These are phyloP conservation scores for Brotula barbata DNA, from an alignment of 2,797 vertebrate genomes.

Conservation along the genomic window DNA sequence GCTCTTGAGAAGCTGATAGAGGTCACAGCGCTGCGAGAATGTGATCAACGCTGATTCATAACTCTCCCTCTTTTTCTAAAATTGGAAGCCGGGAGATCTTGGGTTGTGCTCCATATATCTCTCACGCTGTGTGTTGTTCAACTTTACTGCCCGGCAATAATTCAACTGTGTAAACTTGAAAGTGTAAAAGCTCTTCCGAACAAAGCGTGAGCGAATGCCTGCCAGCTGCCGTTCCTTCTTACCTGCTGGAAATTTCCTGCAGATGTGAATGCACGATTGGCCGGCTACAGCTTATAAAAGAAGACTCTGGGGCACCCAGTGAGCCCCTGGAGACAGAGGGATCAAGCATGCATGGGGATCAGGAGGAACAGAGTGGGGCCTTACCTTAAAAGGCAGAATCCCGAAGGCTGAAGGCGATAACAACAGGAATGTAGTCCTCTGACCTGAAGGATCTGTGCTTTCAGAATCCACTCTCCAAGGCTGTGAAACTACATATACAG, in stretches of 20 bases:
- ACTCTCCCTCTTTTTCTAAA: conserved; percentile 18
- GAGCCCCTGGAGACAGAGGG: conserved; percentile 49
- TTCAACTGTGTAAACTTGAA: conserved; percentile 59
- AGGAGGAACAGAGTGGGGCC: conserved; percentile 59
- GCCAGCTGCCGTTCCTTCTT: conserved; percentile 68
- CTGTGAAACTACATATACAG: conserved; percentile 19
- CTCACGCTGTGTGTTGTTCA: conserved; percentile 30
- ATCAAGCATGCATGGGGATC: conserved; percentile 45
- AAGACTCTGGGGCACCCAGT: conserved; percentile 48
- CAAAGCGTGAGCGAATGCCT: conserved; percentile 67
- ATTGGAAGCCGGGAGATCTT: conserved; percentile 12
- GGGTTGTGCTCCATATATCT: conserved; percentile 15
- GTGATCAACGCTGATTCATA: conserved; percentile 26
- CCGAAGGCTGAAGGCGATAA: conserved; percentile 44
- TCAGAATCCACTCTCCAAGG: conserved; percentile 22
- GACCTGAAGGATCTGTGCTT: conserved; percentile 48
- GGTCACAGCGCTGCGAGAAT: conserved; percentile 38
- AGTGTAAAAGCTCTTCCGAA: conserved; percentile 68
- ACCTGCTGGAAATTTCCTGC: conserved; percentile 65
- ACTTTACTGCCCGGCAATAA: conserved; percentile 51
- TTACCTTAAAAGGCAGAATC: conserved; percentile 81
- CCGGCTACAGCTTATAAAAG: conserved; percentile 72
- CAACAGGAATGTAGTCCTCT: conserved; percentile 56
- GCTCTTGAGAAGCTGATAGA: conserved; percentile 46
- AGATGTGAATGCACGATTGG: conserved; percentile 70